A percentile compares a stretch with the other conserved stretches of the same genome.
Conservation (phyloP, 2,113 vertebrate genomes). For the Ptychochromis oligacanthus region DNA sequence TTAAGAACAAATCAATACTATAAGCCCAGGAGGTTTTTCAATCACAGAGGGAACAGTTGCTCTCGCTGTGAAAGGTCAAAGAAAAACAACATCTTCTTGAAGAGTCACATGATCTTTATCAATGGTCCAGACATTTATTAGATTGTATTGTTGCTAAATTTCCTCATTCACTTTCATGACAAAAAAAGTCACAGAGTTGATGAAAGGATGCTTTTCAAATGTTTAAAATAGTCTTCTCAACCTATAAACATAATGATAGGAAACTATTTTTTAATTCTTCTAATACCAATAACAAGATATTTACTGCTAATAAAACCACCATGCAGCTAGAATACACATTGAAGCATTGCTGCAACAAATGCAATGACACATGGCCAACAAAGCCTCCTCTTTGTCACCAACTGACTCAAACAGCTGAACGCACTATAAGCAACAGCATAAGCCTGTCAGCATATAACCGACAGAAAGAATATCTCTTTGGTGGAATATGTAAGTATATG, state of each 20-base stretch:
- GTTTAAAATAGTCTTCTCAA: background rate
- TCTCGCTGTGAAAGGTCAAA: constrained; percentile 27
- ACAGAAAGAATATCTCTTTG: background rate
- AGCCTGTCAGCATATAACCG: background rate
- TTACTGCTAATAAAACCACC: background rate
- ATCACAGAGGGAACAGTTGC: background rate
- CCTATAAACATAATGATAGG: no score
- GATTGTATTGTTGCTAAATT: background rate
- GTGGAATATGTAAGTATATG: background rate
- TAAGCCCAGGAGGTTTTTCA: constrained; percentile 38
- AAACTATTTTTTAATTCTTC: background rate
- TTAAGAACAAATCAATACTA: constrained; percentile 65
- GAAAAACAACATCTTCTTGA: constrained; percentile 9
- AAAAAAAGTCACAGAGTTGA: background rate
- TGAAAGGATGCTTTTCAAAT: background rate
- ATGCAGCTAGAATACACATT: background rate
- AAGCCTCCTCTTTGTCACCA: background rate
- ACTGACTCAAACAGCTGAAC: background rate
- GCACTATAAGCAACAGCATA: constrained; percentile 38
- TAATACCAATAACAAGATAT: background rate
- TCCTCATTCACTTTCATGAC: background rate
- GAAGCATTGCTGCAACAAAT: background rate
- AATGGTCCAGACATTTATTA: background rate
- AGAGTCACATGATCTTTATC: background rate
- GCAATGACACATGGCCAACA: background rate